phyloP scores from a whole-genome alignment of 1,140 invertebrate genomes.

The Megathymus violae region DNA sequence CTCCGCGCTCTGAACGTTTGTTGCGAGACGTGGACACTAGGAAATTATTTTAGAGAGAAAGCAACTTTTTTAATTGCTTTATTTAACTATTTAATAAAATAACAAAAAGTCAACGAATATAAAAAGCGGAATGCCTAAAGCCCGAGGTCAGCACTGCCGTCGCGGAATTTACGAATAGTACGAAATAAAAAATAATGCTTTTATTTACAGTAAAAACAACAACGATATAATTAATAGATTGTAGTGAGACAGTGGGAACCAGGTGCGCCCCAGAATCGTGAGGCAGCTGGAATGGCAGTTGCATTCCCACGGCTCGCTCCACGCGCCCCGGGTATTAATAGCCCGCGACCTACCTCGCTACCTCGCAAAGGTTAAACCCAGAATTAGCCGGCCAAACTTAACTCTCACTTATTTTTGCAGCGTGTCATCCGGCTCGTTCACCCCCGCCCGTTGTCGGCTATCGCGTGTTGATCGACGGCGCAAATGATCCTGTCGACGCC shows the following conservation, averaged over 20 bases:
- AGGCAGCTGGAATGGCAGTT: slow-evolving; percentile 43
- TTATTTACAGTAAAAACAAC: background rate
- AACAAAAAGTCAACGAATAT: too few relatives aligned
- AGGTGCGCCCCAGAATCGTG: slow-evolving; percentile 44
- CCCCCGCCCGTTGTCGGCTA: slow-evolving; percentile 19
- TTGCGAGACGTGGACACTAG: background rate
- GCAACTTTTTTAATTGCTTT: too few relatives aligned
- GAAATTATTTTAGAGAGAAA: background rate
- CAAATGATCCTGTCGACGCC: slow-evolving; percentile 13
- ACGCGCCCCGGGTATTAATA: slow-evolving; percentile 54
- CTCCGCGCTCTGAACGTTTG: background rate
- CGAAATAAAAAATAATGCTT: too few relatives aligned
- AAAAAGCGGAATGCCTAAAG: too few relatives aligned
- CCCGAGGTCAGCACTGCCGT: too few relatives aligned
- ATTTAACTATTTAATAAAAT: too few relatives aligned
- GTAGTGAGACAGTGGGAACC: slow-evolving; percentile 30
- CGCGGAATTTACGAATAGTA: too few relatives aligned
- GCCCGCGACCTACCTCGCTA: slow-evolving; percentile 52
- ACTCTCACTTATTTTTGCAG: slow-evolving; percentile 68
- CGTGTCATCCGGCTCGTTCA: slow-evolving; percentile 44
- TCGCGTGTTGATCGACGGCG: slow-evolving; percentile 1
- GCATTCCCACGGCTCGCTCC: slow-evolving; percentile 50
- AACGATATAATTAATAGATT: slow-evolving; percentile 11
- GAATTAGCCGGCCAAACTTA: slow-evolving; percentile 76
- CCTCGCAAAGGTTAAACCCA: slow-evolving; percentile 69